A percentile compares a stretch with the other conserved stretches of the same genome.
Conservation (phyloP, 2,113 vertebrate species). For the Scomber colias region DNA sequence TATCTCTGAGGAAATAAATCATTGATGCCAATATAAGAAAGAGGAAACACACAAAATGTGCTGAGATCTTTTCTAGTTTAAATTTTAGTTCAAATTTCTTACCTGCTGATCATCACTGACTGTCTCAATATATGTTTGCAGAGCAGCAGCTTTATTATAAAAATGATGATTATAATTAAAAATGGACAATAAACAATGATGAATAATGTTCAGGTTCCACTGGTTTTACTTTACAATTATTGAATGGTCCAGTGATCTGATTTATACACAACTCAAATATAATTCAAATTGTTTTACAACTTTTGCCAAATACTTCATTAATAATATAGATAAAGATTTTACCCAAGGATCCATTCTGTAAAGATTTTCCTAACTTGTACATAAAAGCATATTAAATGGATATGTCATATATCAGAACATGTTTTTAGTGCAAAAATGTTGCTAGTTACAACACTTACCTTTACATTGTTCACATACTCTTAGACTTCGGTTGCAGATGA, state of each 20-base stretch:
- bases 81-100: neutral
- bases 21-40: too few relatives aligned
- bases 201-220: too few relatives aligned
- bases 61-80: neutral
- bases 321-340: neutral
- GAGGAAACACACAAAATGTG: neutral
- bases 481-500: neutral
- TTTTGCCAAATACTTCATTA: too few relatives aligned
- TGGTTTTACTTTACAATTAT: too few relatives aligned
- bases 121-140: neutral
- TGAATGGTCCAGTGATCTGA: too few relatives aligned
- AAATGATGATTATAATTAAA: neutral
- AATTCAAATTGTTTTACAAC: too few relatives aligned
- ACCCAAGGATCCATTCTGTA: neutral
- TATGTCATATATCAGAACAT: neutral
- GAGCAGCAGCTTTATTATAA: neutral
- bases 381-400: neutral
- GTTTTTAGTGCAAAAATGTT: neutral
- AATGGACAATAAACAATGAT: too few relatives aligned
- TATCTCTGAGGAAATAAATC: constrained; percentile 30
- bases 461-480: neutral
- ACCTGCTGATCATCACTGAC: constrained; percentile 7
- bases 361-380: neutral
- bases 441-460: constrained; percentile 8
- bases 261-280: too few relatives aligned